phyloP scores from a whole-genome alignment of 64 coral and sea anemone genomes.

The Dendronephthya gigantea region DNA sequence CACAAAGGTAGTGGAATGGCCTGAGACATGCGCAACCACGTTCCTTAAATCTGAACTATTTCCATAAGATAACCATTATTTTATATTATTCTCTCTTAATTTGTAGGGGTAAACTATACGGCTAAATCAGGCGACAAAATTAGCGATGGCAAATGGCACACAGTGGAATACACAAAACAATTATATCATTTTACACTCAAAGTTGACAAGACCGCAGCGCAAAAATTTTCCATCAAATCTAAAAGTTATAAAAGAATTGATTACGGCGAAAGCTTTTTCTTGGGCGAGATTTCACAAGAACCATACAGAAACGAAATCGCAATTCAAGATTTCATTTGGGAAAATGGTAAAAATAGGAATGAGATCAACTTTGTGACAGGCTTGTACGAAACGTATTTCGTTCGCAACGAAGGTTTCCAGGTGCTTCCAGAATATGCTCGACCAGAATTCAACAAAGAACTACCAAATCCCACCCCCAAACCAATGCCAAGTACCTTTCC shows the following conservation, averaged over 20 bases:
- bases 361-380: neutral
- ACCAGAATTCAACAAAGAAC: neutral
- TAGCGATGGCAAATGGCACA: neutral
- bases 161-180: neutral
- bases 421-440: neutral
- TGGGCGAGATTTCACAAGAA: neutral
- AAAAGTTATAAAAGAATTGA: neutral
- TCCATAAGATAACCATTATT: neutral
- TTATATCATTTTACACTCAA: neutral
- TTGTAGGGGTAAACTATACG: neutral
- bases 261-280: neutral
- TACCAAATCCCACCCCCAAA: neutral
- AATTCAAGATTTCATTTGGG: neutral
- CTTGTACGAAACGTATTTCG: neutral
- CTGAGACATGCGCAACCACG: too few relatives aligned
- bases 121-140: neutral
- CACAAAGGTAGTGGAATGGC: too few relatives aligned
- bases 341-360: neutral
- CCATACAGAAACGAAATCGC: neutral
- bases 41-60: too few relatives aligned
- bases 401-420: neutral
- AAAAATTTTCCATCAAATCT: neutral
- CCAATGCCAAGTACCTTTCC: neutral
- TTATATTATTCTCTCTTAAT: neutral
- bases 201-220: neutral